Conservation (phyloP, 2,888 invertebrate species). For the Nemurella pictetii region DNA sequence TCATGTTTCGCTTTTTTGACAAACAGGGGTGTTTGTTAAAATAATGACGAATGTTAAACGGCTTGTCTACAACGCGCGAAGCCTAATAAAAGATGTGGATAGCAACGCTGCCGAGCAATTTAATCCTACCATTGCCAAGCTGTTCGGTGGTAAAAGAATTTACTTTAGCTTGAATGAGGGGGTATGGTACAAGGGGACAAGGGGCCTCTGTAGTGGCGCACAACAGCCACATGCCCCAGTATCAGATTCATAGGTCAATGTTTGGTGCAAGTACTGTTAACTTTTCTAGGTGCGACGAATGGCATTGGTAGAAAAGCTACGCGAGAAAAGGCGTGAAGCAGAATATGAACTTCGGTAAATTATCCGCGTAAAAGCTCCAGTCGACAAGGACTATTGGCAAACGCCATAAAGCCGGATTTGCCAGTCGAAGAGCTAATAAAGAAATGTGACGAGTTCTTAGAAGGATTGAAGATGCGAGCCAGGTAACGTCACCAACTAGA, state of each 20-base stretch:
- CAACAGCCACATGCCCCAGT: slow-evolving; percentile 8
- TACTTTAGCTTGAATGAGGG: slow-evolving; percentile 45
- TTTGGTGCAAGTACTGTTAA: background rate
- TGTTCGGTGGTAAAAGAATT: slow-evolving; percentile 48
- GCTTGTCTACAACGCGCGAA: slow-evolving; percentile 34
- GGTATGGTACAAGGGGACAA: slow-evolving; percentile 44
- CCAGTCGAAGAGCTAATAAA: background rate
- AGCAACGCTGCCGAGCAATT: slow-evolving; percentile 47
- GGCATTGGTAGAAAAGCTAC: background rate
- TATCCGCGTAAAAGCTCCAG: background rate
- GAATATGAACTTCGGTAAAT: background rate
- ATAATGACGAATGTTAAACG: background rate
- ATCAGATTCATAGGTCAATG: slow-evolving; percentile 1
- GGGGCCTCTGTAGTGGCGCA: background rate
- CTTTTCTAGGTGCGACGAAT: slow-evolving; percentile 8
- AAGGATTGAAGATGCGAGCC: slow-evolving; percentile 20
- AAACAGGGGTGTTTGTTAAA: background rate
- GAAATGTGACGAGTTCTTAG: slow-evolving; percentile 1
- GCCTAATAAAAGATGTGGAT: slow-evolving; percentile 44
- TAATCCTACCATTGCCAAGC: slow-evolving; percentile 47
- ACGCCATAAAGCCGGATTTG: slow-evolving; percentile 3
- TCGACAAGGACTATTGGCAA: slow-evolving; percentile 10
- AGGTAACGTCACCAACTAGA: slow-evolving; percentile 46
- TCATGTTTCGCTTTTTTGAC: background rate
- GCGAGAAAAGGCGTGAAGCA: background rate